Evolutionary conservation across 2,888 invertebrate species (phyloP).

Genomic region (Dasysyrphus tricinctus): DNA sequence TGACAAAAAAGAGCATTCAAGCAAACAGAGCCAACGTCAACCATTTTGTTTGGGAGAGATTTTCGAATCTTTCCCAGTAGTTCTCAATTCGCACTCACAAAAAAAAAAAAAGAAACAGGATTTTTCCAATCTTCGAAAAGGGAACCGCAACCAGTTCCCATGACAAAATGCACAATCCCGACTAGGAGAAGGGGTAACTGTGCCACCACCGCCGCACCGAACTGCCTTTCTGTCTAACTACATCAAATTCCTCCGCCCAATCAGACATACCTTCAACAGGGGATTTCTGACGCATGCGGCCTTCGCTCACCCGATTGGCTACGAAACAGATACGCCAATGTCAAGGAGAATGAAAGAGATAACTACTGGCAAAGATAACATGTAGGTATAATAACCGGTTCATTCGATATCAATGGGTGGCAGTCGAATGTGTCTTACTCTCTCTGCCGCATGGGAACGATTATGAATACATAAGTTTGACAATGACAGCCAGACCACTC

Average conservation of each 20-base stretch:
- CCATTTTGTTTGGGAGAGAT: slow-evolving; percentile 71
- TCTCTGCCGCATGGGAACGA: slow-evolving; percentile 19
- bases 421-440: slow-evolving; percentile 48
- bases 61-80: slow-evolving; percentile 65
- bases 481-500: slow-evolving; percentile 52
- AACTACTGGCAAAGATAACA: neutral
- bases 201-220: slow-evolving; percentile 43
- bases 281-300: slow-evolving; percentile 80
- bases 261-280: slow-evolving; percentile 61
- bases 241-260: slow-evolving; percentile 69
- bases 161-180: slow-evolving; percentile 66
- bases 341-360: slow-evolving; percentile 36
- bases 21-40: slow-evolving; percentile 63
- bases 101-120: slow-evolving; percentile 28
- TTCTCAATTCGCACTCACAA: slow-evolving; percentile 48
- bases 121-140: slow-evolving; percentile 59
- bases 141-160: slow-evolving; percentile 59
- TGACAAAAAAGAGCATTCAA: slow-evolving; percentile 45
- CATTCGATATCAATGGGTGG: slow-evolving; percentile 63
- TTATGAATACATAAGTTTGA: slow-evolving; percentile 49
- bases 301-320: slow-evolving; percentile 81
- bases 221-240: slow-evolving; percentile 12
- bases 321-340: slow-evolving; percentile 35
- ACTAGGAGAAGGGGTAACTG: slow-evolving; percentile 55
- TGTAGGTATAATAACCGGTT: slow-evolving; percentile 63